phyloP scores from a whole-genome alignment of 1,140 invertebrate species.

The Caenorhabditis latens region DNA sequence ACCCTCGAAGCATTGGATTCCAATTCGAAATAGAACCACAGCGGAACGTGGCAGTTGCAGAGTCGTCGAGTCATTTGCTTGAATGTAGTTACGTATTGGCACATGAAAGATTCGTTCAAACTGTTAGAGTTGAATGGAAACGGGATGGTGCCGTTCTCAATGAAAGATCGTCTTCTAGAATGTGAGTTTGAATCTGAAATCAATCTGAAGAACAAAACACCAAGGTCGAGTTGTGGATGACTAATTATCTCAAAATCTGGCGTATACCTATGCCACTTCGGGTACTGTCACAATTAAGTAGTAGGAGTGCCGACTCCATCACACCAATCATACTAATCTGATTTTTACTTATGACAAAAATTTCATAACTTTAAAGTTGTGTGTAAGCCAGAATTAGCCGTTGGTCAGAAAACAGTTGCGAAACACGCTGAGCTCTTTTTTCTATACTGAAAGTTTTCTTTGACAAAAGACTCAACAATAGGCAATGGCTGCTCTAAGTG shows the following conservation, averaged over 20 bases:
- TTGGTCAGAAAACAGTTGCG: not conserved
- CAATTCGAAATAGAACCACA: conserved; percentile 53
- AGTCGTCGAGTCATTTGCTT: conserved; percentile 20
- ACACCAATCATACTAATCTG: too few species aligned
- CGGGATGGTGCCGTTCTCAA: conserved; percentile 1
- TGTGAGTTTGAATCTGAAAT: conserved; percentile 15
- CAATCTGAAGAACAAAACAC: not conserved
- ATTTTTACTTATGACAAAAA: not conserved
- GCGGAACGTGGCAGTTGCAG: not conserved
- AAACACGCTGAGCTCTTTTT: not conserved
- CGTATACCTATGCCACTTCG: too few species aligned
- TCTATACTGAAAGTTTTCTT: not conserved
- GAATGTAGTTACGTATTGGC: conserved; percentile 35
- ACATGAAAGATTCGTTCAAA: conserved; percentile 24
- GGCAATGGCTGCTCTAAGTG: not conserved
- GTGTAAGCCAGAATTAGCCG: not conserved
- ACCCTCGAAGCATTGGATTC: conserved; percentile 48
- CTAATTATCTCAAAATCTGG: too few species aligned
- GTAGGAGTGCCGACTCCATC: too few species aligned
- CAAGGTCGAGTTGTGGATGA: too few species aligned
- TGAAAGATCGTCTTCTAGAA: conserved; percentile 23
- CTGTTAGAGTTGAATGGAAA: conserved; percentile 26
- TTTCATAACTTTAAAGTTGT: not conserved
- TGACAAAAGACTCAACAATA: not conserved
- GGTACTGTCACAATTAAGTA: too few species aligned